phyloP scores from a whole-genome alignment of 1,140 invertebrate species.

The Papilio polyxenes region DNA sequence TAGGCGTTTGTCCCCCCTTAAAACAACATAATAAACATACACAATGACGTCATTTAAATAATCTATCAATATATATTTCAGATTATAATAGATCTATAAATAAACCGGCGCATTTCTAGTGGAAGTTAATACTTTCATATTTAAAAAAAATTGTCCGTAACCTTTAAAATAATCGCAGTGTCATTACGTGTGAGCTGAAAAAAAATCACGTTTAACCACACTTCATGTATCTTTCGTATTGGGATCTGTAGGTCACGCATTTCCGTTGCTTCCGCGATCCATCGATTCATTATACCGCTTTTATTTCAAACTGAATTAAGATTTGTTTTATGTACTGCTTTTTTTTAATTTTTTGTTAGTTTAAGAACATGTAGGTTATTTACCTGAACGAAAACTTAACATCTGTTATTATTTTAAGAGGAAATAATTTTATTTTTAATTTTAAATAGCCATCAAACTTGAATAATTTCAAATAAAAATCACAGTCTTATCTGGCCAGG shows the following conservation, averaged over 20 bases:
- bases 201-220: conserved; percentile 39
- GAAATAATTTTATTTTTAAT: not conserved
- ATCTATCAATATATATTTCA: too few relatives aligned
- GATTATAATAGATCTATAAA: too few relatives aligned
- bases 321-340: not conserved
- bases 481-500: not conserved
- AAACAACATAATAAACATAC: too few relatives aligned
- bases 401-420: not conserved
- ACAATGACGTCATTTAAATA: too few relatives aligned
- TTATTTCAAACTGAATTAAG: not conserved
- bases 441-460: not conserved
- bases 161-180: not conserved
- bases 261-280: conserved; percentile 12
- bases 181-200: conserved; percentile 29
- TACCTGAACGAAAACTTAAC: not conserved
- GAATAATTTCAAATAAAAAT: not conserved
- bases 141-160: conserved; percentile 2
- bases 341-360: not conserved
- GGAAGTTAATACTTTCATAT: too few relatives aligned
- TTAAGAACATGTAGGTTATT: conserved; percentile 6
- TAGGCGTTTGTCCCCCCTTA: too few relatives aligned
- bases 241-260: conserved; percentile 44
- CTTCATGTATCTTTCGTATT: conserved; percentile 25
- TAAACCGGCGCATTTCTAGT: too few relatives aligned
- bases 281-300: conserved; percentile 16